Evolutionary conservation across 1,140 invertebrate genomes (phyloP), one percentile per base, ranked within the genome.

Genomic region (Triops cancriformis): DNA sequence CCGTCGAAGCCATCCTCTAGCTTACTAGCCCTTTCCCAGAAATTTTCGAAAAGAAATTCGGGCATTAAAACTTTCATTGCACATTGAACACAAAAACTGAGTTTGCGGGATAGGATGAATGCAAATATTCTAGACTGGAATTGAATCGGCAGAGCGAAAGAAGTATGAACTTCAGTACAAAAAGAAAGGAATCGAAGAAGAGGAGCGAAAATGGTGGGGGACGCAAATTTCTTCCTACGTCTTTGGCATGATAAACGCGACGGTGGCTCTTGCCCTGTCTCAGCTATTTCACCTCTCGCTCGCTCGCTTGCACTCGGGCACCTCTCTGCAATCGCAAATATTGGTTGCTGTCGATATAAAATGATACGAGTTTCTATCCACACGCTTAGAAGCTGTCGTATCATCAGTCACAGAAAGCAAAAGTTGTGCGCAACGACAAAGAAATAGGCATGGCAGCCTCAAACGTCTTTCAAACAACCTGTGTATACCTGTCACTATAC

Each of bases 391-490:
- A 64, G 18, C 51, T 64, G 23, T n/a, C 51, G 51, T 23, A 64
- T 64, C 51, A 64, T 64, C 51, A 64, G 18, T 64, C n/a, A 64
- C 14, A 64, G 18, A 64, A 64, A 64, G 51, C 51, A 64, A 64
- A 64, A 64, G 51, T 64, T 64, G 51, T 64, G 51, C 51, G 51
- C 51, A 64, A 64, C 51, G 51, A 64, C 51, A 64, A 64, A 64
- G 51, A 64, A 64, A 64, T 64, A 14, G 51, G 51, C 51, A 23
- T 64, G 51, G 51, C 14, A 23, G 51, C 51, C 51, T 64, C 23
- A 18, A 64, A 64, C 51, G 23, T 64, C 51, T 64, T 9, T 64
- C 51, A n/a, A 18, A 18, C 51, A 64, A 18, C 14, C 23, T 18
- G 14, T 64, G 51, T 64, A 64, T 23, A 23, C 51, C 51, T 64